These are phyloP conservation scores for Anomalospiza imberbis DNA, from an alignment of 2,797 vertebrate genomes.

Conservation along the genomic window DNA sequence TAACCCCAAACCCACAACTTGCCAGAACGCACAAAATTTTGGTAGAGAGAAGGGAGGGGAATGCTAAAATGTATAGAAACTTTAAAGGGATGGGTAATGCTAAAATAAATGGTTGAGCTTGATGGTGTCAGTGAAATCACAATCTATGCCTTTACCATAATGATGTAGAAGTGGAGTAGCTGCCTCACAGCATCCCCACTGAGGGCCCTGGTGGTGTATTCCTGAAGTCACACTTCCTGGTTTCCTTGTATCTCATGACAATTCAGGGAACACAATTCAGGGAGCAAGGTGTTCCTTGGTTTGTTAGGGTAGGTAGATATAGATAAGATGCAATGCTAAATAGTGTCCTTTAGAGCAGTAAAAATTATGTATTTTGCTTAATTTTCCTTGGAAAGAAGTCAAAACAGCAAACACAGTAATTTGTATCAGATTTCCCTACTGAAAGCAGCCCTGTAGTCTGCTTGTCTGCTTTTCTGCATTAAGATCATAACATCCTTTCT, in stretches of 20 bases:
- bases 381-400: not conserved
- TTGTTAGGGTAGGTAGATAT: not conserved
- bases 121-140: not conserved
- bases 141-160: not conserved
- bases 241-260: not conserved
- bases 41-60: not conserved
- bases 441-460: not conserved
- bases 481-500: not conserved
- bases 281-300: not conserved
- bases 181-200: not conserved
- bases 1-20: rapidly evolving
- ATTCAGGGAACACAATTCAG: not conserved
- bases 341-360: not conserved
- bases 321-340: not conserved
- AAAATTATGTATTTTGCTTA: not conserved
- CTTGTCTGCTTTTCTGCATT: not conserved
- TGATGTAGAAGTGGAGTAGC: not conserved
- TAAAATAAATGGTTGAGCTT: not conserved
- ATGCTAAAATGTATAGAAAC: not conserved
- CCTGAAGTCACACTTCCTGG: rapidly evolving
- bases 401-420: not conserved
- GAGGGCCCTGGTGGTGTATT: rapidly evolving
- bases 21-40: not conserved
- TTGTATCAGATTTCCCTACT: not conserved
- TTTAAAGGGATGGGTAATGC: not conserved